Evolutionary conservation across 1,140 invertebrate genomes (phyloP), one percentile per base, ranked within the genome.

Genomic region (Neotoxoptera formosana): DNA sequence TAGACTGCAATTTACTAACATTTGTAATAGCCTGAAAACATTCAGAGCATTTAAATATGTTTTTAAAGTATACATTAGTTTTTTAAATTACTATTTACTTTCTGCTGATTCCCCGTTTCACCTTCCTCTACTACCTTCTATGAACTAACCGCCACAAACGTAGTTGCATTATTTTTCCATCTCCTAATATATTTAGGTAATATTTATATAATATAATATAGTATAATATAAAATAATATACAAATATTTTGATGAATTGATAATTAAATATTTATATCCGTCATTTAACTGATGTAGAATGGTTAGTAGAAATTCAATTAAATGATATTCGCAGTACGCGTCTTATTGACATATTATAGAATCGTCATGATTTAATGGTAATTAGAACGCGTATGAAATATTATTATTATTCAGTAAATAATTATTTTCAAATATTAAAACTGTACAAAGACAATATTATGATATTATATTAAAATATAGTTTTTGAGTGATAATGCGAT

Each of bases 71-170:
- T 30, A 45, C 45, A 86, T 4, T 30, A 41, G 14, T 86, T 86
- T 86, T 86, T 41, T 45, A 86, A 86, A 86, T 86, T 86, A 86
- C 36, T 86, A 45, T 86, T 84, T 84, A 45, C 83, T 86, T 45
- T 84, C 23, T 83, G 21, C 7, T 41, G 36, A 7, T 86, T 11
- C 25, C 2, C 2, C 23, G 30, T 23, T 45, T 14, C 1, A 47
- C 41, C 36, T 45, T 86, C 11, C 23, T 23, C 23, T 23, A 41
- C 34, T 83, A 83, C 4, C 34, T 83, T 41, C 4, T 47, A 14
- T 47, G 14, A 45, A 47, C 83, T 86, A 86, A 86, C 23, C 8
- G 9, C 11, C 21, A 53, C 51, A 53, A 53, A 53, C 20, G 21
- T n/a, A n/a, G n/a, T 53, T 53, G 51, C 21, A 20, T 7, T 53